These are phyloP conservation scores for Toxotes chatareus DNA, from an alignment of 2,113 vertebrate genomes.

Conservation along the genomic window DNA sequence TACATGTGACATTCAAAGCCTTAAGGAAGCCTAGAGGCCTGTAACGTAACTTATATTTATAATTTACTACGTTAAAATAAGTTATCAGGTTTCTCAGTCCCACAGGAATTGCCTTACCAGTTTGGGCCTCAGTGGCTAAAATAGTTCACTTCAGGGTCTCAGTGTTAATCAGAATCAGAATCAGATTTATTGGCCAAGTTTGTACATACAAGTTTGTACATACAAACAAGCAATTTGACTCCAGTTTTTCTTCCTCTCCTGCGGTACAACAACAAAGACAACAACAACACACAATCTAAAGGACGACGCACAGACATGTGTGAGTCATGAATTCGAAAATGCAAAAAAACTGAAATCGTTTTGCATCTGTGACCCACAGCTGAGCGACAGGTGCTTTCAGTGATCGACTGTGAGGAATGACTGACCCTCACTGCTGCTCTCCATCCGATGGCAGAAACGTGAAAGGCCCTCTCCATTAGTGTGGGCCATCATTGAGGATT, in stretches of 20 bases:
- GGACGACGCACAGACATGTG: no score
- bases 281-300: no score
- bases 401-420: neutral
- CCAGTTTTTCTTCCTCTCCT: no score
- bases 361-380: constrained; percentile 8
- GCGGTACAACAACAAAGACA: no score
- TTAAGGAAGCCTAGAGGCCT: neutral
- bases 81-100: no score
- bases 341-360: neutral
- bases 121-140: neutral
- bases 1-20: no score
- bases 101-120: neutral
- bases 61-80: no score
- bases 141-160: neutral
- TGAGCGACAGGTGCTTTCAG: neutral
- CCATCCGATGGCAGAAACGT: neutral
- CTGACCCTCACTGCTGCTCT: neutral
- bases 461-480: neutral
- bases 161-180: no score
- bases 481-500: neutral
- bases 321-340: neutral
- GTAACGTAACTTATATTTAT: no score
- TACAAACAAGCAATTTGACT: no score
- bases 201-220: no score
- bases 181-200: no score